Conservation (phyloP, 1,140 invertebrate species). For the Armadillidium nasatum region DNA sequence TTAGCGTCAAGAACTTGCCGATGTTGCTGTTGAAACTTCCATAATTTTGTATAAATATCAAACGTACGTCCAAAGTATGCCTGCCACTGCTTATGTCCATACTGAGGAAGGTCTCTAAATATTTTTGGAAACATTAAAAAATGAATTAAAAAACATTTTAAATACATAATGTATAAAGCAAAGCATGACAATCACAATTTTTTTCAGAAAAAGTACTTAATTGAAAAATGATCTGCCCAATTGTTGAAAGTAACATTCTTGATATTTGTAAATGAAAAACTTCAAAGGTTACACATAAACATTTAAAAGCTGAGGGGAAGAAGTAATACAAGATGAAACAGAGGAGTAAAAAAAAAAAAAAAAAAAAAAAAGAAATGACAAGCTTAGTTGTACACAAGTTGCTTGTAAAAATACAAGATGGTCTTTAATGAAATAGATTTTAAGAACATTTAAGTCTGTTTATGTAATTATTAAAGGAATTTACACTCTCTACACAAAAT, state of each 20-base stretch:
- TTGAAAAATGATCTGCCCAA: background rate
- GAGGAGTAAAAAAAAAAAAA: no score
- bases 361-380: no score
- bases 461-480: background rate
- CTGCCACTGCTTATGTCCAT: conserved; percentile 97
- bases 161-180: background rate
- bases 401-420: no score
- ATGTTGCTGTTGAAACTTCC: conserved; percentile 98
- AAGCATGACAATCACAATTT: background rate
- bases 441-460: background rate
- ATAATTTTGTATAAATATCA: conserved; percentile 96
- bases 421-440: background rate
- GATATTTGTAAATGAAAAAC: background rate
- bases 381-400: no score
- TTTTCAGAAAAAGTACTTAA: background rate
- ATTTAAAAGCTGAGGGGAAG: no score
- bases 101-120: conserved; percentile 84
- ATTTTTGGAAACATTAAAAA: no score
- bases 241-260: background rate
- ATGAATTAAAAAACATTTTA: no score
- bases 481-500: background rate
- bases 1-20: conserved; percentile 84
- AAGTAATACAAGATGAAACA: no score
- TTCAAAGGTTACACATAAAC: no score
- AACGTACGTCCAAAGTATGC: conserved; percentile 95